These are phyloP conservation scores for Habroteleia sp. DNA, from an alignment of 2,888 invertebrate species.

Conservation along the genomic window DNA sequence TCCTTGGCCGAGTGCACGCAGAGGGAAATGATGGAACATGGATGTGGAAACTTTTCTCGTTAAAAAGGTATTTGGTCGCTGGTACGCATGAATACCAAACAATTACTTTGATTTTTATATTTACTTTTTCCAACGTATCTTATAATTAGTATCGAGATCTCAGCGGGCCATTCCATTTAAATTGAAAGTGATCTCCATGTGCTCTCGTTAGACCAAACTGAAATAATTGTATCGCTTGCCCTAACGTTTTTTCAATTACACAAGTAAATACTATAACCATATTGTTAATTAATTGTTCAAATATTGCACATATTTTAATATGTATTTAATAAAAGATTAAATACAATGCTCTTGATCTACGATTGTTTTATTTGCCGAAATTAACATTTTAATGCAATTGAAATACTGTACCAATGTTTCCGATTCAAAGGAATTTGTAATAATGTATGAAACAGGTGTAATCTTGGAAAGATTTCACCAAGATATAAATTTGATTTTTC, in stretches of 20 bases:
- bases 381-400: no score
- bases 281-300: no score
- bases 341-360: no score
- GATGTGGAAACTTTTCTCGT: constrained; percentile 72
- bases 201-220: neutral
- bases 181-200: constrained; percentile 17
- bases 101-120: constrained; percentile 54
- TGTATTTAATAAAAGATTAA: no score
- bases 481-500: no score
- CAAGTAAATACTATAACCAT: no score
- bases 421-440: no score
- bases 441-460: no score
- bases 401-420: no score
- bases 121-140: constrained; percentile 23
- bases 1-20: constrained; percentile 61
- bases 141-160: constrained; percentile 36
- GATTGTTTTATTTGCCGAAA: no score
- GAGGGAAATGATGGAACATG: constrained; percentile 68
- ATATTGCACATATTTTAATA: no score
- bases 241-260: neutral
- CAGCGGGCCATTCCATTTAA: neutral
- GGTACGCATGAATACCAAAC: constrained; percentile 55
- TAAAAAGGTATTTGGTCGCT: constrained; percentile 62
- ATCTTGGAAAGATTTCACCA: no score
- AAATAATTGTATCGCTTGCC: neutral